Percentiles rank a stretch among this genome's conserved stretches.
phyloP scores from a whole-genome alignment of 2,888 invertebrate species.

The Melieria crassipennis region DNA sequence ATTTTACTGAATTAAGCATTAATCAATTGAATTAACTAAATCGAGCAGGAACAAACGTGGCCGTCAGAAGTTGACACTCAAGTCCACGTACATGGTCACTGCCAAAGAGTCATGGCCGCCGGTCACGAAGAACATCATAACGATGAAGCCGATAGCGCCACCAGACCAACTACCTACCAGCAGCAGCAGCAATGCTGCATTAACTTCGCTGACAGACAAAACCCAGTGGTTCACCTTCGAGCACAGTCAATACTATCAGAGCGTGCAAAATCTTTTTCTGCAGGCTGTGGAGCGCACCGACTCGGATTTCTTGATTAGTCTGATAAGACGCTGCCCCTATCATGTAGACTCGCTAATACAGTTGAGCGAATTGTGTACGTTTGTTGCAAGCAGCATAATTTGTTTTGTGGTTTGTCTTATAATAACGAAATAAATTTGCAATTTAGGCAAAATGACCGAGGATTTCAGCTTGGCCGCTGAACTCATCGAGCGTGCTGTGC shows the following conservation, averaged over 20 bases:
- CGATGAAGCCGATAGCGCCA: conserved; percentile 73
- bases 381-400: neutral
- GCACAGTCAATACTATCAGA: conserved; percentile 78
- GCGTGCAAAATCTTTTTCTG: conserved; percentile 78
- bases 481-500: conserved; percentile 81
- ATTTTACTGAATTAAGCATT: neutral
- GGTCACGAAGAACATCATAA: conserved; percentile 75
- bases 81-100: conserved; percentile 74
- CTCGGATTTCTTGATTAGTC: conserved; percentile 80
- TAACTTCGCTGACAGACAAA: conserved; percentile 52
- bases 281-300: conserved; percentile 82
- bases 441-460: conserved; percentile 71
- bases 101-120: conserved; percentile 80
- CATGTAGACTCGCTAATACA: conserved; percentile 85
- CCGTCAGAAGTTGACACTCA: conserved; percentile 69
- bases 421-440: conserved; percentile 1
- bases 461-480: conserved; percentile 82
- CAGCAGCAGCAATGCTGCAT: conserved; percentile 31
- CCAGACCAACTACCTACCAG: conserved; percentile 48
- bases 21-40: conserved; percentile 6
- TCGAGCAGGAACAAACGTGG: conserved; percentile 69
- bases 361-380: conserved; percentile 79
- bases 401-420: neutral
- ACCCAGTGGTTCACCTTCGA: conserved; percentile 76
- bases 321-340: conserved; percentile 79